These are phyloP conservation scores for Morphnarchus princeps DNA, from an alignment of 2,113 vertebrate species.

Conservation along the genomic window DNA sequence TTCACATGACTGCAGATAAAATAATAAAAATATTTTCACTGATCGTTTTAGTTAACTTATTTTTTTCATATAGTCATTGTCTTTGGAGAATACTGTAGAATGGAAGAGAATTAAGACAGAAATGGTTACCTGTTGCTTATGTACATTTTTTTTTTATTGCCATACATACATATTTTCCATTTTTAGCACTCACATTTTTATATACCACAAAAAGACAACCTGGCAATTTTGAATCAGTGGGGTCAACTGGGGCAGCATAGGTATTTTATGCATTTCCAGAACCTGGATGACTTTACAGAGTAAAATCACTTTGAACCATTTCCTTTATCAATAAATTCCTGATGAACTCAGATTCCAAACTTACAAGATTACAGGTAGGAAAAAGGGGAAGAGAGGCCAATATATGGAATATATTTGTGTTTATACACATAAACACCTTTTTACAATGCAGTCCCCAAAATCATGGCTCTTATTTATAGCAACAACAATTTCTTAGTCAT, in stretches of 20 bases:
- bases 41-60: background rate
- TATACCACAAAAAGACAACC: background rate
- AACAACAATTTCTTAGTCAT: background rate
- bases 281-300: background rate
- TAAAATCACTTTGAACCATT: background rate
- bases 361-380: background rate
- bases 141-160: background rate
- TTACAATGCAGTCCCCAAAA: background rate
- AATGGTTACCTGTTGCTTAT: background rate
- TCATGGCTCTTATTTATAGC: background rate
- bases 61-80: background rate
- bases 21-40: background rate
- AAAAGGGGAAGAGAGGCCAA: background rate
- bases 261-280: background rate
- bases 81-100: background rate
- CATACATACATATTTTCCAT: background rate
- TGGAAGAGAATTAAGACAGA: background rate
- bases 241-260: background rate
- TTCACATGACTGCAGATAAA: background rate
- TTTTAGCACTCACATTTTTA: background rate
- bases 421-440: background rate
- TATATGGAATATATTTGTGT: background rate
- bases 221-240: background rate
- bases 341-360: background rate
- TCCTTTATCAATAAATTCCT: background rate